Percentiles rank a stretch among this genome's conserved stretches.
phyloP scores from a whole-genome alignment of 2,113 vertebrate genomes.

The Xiphophorus couchianus region DNA sequence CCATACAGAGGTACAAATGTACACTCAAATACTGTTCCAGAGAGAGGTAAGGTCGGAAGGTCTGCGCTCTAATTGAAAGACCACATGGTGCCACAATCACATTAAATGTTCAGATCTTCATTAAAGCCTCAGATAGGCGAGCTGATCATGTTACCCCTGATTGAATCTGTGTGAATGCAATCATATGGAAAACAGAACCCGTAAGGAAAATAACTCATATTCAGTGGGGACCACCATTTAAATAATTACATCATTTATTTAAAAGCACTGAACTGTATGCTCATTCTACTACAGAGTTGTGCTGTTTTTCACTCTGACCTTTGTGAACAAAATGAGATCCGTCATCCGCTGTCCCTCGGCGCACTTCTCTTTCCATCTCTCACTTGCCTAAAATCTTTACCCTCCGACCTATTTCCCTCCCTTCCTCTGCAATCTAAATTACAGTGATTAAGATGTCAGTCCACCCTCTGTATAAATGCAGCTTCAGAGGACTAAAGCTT shows the following conservation, averaged over 20 bases:
- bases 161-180: constrained; percentile 19
- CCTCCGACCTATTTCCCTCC: constrained; percentile 37
- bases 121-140: constrained; percentile 32
- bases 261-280: not conserved
- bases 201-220: not conserved
- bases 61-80: constrained; percentile 69
- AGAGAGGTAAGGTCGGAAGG: constrained; percentile 62
- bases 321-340: constrained; percentile 27
- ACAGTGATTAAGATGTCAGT: constrained; percentile 70
- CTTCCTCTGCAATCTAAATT: constrained; percentile 60
- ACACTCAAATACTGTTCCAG: constrained; percentile 50
- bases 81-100: constrained; percentile 67
- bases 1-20: not conserved
- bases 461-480: constrained; percentile 60
- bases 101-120: constrained; percentile 64
- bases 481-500: constrained; percentile 49
- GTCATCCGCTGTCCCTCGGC: constrained; percentile 28
- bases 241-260: constrained; percentile 6
- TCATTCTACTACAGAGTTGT: constrained; percentile 25
- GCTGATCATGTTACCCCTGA: constrained; percentile 46
- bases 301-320: constrained; percentile 17
- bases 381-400: constrained; percentile 34
- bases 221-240: constrained; percentile 5
- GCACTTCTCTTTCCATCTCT: constrained; percentile 27
- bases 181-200: constrained; percentile 32